Conservation (phyloP, 2,113 vertebrate species). For the Phalacrocorax aristotelis region DNA sequence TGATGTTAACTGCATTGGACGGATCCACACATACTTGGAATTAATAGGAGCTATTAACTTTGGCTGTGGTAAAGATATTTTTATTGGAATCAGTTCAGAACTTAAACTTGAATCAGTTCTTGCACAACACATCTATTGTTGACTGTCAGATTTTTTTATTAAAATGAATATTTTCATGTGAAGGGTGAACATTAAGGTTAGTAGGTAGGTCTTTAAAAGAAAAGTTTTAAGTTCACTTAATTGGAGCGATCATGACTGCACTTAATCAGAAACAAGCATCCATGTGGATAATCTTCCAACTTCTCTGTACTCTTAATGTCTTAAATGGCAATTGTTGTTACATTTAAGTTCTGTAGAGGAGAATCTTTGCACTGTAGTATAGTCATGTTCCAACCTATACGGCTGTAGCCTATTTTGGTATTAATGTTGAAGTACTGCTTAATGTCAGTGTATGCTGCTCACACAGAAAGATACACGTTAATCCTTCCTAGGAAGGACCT, state of each 20-base stretch:
- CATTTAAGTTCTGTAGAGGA: not conserved
- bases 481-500: not conserved
- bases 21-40: constrained; percentile 96
- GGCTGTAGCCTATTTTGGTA: not conserved
- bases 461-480: rapidly evolving
- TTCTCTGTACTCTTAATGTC: not conserved
- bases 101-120: not conserved
- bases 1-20: constrained; percentile 97
- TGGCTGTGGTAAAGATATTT: constrained; percentile 84
- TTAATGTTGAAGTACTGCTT: not conserved
- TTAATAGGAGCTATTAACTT: constrained; percentile 97
- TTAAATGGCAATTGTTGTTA: not conserved
- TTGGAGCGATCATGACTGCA: not conserved
- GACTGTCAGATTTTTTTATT: not conserved
- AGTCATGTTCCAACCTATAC: not conserved
- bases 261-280: not conserved
- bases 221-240: not conserved
- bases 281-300: not conserved
- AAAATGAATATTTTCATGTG: not conserved
- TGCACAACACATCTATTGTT: not conserved
- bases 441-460: rapidly evolving
- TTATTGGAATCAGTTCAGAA: not conserved
- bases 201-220: not conserved
- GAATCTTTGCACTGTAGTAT: not conserved
- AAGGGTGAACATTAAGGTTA: not conserved